phyloP scores from a whole-genome alignment of 2,113 vertebrate genomes.

The Dipodomys stephensi region DNA sequence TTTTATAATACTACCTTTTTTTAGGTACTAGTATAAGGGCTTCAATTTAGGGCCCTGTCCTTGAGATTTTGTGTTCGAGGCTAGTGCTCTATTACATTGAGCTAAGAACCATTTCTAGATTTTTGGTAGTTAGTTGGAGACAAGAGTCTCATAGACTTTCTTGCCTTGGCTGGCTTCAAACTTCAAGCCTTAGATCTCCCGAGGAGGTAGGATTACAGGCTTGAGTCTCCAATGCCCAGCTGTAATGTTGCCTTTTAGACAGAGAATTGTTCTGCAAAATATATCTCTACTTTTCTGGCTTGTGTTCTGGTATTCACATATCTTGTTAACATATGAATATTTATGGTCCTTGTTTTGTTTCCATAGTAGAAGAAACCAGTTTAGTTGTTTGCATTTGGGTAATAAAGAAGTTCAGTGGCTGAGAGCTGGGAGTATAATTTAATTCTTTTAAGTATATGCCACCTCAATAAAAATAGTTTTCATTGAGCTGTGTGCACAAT shows the following conservation, averaged over 20 bases:
- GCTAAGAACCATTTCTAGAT: too few relatives aligned
- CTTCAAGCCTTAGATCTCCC: too few relatives aligned
- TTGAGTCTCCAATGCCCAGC: too few relatives aligned
- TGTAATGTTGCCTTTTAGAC: not conserved
- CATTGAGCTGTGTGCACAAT: not conserved
- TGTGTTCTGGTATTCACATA: not conserved
- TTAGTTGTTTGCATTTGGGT: not conserved
- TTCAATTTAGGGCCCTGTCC: too few relatives aligned
- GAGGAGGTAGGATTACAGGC: too few relatives aligned
- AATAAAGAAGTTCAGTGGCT: not conserved
- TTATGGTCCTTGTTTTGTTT: not conserved
- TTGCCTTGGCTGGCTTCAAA: too few relatives aligned
- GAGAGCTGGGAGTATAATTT: not conserved
- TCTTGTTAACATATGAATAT: constrained; percentile 13
- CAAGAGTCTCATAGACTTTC: too few relatives aligned
- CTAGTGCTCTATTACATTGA: too few relatives aligned
- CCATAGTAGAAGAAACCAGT: not conserved
- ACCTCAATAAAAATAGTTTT: not conserved
- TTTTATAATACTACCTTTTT: not conserved
- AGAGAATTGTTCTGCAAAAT: not conserved
- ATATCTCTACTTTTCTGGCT: not conserved
- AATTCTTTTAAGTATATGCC: not conserved
- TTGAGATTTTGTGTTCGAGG: too few relatives aligned
- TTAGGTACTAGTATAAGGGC: too few relatives aligned
- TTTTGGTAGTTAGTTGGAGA: too few relatives aligned